Evolutionary conservation across 2,113 vertebrate genomes (phyloP).

Genomic region (Brachypodius melanocephalos): DNA sequence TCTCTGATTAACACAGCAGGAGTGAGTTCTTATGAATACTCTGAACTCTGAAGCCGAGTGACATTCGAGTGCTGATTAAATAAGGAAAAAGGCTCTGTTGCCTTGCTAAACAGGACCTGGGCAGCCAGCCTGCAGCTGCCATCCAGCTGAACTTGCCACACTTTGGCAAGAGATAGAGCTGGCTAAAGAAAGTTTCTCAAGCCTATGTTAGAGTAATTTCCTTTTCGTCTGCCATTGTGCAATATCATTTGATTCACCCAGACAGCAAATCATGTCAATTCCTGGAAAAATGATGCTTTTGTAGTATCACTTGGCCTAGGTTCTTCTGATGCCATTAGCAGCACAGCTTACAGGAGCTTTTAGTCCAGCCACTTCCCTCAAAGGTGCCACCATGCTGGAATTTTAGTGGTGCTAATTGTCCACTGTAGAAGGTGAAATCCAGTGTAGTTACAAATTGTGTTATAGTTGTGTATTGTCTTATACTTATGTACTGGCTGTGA

Average conservation of each 20-base stretch:
- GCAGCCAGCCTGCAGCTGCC: neutral
- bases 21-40: constrained; percentile 33
- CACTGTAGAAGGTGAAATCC: neutral
- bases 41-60: constrained; percentile 29
- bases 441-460: neutral
- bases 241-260: neutral
- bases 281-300: neutral
- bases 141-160: constrained; percentile 14
- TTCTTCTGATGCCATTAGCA: neutral
- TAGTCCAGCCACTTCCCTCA: neutral
- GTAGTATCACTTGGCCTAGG: neutral
- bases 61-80: constrained; percentile 21
- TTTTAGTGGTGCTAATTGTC: neutral
- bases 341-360: neutral
- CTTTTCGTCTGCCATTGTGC: neutral
- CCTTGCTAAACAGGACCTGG: constrained; percentile 18
- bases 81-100: constrained; percentile 2
- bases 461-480: neutral
- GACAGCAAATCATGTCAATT: neutral
- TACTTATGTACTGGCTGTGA: neutral
- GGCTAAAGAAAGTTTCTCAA: neutral
- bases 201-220: neutral
- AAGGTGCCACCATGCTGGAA: neutral
- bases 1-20: constrained; percentile 63
- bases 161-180: neutral